These are phyloP conservation scores for Dermatemys mawii DNA, from an alignment of 2,113 vertebrate genomes.

Conservation along the genomic window DNA sequence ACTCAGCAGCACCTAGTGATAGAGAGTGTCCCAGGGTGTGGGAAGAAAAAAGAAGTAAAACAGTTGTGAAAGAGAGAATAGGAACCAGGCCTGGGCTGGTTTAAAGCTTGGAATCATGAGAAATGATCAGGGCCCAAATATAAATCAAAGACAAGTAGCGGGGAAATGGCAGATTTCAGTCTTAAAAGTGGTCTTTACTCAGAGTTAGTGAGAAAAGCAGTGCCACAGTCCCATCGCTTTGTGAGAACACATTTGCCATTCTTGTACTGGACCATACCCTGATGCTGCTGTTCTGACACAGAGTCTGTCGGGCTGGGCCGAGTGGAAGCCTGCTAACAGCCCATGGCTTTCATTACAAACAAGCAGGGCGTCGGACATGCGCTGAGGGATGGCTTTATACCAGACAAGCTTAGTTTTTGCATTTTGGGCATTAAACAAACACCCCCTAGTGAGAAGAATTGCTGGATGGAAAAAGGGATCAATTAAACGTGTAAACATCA, in stretches of 20 bases:
- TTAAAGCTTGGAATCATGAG: background rate
- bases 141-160: background rate
- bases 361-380: background rate
- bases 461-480: background rate
- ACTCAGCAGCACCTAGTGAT: no score
- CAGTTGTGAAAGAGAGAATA: background rate
- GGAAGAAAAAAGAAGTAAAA: no score
- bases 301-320: background rate
- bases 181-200: background rate
- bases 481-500: background rate
- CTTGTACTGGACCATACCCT: rapidly evolving
- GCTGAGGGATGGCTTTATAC: background rate
- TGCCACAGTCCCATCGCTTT: background rate
- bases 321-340: background rate
- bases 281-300: background rate
- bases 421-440: background rate
- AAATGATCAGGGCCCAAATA: background rate
- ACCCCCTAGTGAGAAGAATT: rapidly evolving
- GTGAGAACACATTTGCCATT: background rate
- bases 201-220: background rate
- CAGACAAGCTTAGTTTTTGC: rapidly evolving
- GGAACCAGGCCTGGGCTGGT: background rate
- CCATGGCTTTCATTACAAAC: rapidly evolving
- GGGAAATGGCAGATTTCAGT: background rate
- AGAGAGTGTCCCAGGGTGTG: no score